These are phyloP conservation scores for Zaprionus gabonicus DNA, from an alignment of 1,140 invertebrate species.

Conservation along the genomic window DNA sequence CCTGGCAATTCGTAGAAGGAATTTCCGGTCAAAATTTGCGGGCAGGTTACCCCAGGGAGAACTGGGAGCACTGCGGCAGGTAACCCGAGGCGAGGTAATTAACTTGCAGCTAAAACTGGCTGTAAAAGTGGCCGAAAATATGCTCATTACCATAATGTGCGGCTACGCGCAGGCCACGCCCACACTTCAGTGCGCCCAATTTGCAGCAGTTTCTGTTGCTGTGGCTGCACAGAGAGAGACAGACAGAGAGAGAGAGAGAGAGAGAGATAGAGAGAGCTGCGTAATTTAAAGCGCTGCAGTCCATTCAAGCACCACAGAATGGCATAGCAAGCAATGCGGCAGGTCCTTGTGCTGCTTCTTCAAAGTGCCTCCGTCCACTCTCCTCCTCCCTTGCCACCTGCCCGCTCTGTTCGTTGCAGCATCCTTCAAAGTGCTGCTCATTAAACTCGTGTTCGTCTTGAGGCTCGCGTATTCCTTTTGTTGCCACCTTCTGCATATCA, in stretches of 20 bases:
- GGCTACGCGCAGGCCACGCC: slow-evolving; percentile 50
- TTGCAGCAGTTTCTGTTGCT: slow-evolving; percentile 30
- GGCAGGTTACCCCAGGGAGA: neutral
- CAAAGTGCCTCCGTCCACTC: neutral
- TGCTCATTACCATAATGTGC: slow-evolving; percentile 80
- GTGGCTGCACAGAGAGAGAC: neutral
- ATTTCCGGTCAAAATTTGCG: neutral
- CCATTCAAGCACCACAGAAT: slow-evolving; percentile 54
- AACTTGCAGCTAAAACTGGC: slow-evolving; percentile 41
- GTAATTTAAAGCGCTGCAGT: slow-evolving; percentile 50
- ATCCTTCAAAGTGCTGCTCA: neutral
- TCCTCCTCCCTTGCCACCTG: neutral
- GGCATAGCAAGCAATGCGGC: neutral
- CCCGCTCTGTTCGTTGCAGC: neutral
- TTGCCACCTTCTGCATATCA: slow-evolving; percentile 9
- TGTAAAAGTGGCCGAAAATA: slow-evolving; percentile 52
- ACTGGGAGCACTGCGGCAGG: slow-evolving; percentile 6
- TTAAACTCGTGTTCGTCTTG: neutral
- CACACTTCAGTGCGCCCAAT: slow-evolving; percentile 6
- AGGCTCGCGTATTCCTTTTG: neutral
- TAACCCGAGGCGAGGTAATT: slow-evolving; percentile 29
- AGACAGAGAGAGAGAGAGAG: neutral
- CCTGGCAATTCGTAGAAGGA: neutral
- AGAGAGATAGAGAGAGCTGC: neutral
- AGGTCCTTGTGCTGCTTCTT: slow-evolving; percentile 16